Base-by-base conservation (phyloP, 2,797 vertebrate genomes). In the Pagetopsis macropterus region DNA sequence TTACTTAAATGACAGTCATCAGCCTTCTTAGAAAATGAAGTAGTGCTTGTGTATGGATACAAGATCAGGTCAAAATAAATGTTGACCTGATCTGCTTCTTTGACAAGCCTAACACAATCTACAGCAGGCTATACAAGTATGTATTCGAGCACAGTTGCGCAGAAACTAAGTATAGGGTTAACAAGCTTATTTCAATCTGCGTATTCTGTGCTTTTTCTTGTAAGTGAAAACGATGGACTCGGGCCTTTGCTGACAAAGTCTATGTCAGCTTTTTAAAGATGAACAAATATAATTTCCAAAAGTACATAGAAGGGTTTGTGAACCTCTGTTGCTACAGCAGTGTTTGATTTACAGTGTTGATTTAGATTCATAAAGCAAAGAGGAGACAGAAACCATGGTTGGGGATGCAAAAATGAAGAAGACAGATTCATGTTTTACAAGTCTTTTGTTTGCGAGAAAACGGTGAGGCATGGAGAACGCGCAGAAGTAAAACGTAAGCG, bases 321-420 rank as follows among this genome's bases (percentile, higher is more conserved):
- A 59, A 57, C 55, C 70, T 65, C 45, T 37, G 40, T n/a, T 17
- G 37, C 75, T 14, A 21, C 14, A 10, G 17, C 40, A 31, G n/a
- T 43, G 21, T 78, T 72, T 76, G 71, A 79, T 76, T 75, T 73
- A 77, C 40, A 52, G 50, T 57, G 62, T 46, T 80, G 57, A 76
- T 70, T 81, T 67, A 19, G 19, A 43, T 65, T 72, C 16, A 41
- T 23, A 17, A 33, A 43, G 45, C 17, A 45, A 21, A 46, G 52
- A 57, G n/a, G 50, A 64, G 33, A 60, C 10, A 41, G 41, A 59
- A 69, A 31, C 61, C 62, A 69, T 5, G 10, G 31, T 33, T 74
- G 31, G 23, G 6, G 51, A 57, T 65, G 70, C 48, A 82, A 81
- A 82, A 44, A 7, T 70, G 46, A 12, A 21, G 14, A 54, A 60